Evolutionary conservation across 2,888 invertebrate genomes (phyloP).

Genomic region (Amiota communis): DNA sequence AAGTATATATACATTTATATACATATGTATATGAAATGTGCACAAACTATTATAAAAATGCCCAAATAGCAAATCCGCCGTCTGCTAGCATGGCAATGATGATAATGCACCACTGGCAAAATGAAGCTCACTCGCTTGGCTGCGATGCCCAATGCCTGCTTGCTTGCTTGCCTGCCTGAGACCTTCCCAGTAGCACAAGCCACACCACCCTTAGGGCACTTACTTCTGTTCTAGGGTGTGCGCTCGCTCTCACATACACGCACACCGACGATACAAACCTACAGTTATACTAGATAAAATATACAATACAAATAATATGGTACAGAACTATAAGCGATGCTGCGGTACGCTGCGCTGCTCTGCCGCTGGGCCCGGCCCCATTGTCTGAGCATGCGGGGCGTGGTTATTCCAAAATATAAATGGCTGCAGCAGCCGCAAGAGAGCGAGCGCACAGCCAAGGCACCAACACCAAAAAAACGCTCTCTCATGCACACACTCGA

Average conservation of each 20-base stretch:
- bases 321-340: slow-evolving; percentile 33
- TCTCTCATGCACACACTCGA: no score
- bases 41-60: not conserved
- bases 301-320: not conserved
- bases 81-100: slow-evolving; percentile 48
- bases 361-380: slow-evolving; percentile 65
- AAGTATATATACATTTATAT: slow-evolving; percentile 5
- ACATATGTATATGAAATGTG: slow-evolving; percentile 13
- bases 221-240: slow-evolving; percentile 26
- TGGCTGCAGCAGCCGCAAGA: slow-evolving; percentile 60
- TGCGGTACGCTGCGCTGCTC: slow-evolving; percentile 27
- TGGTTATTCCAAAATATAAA: slow-evolving; percentile 71
- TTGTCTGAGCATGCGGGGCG: slow-evolving; percentile 67
- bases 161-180: slow-evolving; percentile 40
- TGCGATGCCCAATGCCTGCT: slow-evolving; percentile 59
- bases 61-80: slow-evolving; percentile 46
- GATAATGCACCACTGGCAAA: slow-evolving; percentile 56
- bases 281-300: slow-evolving; percentile 38
- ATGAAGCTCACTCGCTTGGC: slow-evolving; percentile 31
- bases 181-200: slow-evolving; percentile 71
- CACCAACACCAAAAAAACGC: no score
- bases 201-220: slow-evolving; percentile 66
- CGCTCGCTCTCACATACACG: slow-evolving; percentile 41
- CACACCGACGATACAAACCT: slow-evolving; percentile 34
- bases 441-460: not conserved